Evolutionary conservation across 2,888 invertebrate species (phyloP), one percentile per base, ranked within the genome.

Genomic region (Steromphala cineraria): DNA sequence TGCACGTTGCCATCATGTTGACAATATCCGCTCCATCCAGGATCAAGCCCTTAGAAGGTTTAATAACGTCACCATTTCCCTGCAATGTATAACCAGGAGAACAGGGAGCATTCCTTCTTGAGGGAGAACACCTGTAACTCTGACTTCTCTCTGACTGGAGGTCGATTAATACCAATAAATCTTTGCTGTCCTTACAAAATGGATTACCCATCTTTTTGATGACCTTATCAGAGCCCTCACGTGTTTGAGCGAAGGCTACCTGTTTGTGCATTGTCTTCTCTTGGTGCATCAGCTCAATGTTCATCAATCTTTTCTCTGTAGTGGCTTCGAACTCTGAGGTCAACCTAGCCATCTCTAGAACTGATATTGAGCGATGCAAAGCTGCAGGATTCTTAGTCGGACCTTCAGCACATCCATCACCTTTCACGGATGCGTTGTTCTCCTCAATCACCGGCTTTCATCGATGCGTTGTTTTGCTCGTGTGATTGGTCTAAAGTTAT

Each of bases 151-250:
- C 8, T 36, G 36, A 55, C 55, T 55, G 55, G n/a, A 7, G 55
- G 17, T 55, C 19, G 75, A n/a, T n/a, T n/a, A n/a, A n/a, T n/a
- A n/a, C n/a, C n/a, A n/a, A n/a, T n/a, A n/a, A n/a, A n/a, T n/a
- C n/a, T n/a, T n/a, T n/a, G n/a, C n/a, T n/a, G n/a, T n/a, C n/a
- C n/a, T n/a, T 78, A 31, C 53, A 71, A 24, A 82, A 82, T 31
- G 83, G 85, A 53, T 82, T 85, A 31, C 81, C 81, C 55, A 82
- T 79, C 21, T 71, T 55, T 46, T 52, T 56, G 17, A 85, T 56
- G 53, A 56, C 52, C 8, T 75, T 31, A 53, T 56, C 7, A 82
- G 75, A 7, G 19, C 55, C 13, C 19, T 55, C 17, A 67, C 67
- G 5, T 67, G 4, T 67, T 21, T 19, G 24, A n/a, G 21, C 24